Conservation (phyloP, 2,888 invertebrate species). For the Pristionchus arcanus region DNA sequence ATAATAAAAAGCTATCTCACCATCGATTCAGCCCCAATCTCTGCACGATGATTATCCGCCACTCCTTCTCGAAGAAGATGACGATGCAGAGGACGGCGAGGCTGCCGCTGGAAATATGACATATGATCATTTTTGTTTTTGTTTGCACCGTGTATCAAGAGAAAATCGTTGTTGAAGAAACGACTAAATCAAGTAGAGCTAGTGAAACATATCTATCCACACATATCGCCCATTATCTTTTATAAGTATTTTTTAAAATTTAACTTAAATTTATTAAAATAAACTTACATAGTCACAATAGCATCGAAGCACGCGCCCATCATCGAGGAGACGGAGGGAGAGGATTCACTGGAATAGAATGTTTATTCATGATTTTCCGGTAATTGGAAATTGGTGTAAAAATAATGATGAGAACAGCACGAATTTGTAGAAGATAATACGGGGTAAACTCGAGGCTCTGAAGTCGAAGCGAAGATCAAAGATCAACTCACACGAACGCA, state of each 20-base stretch:
- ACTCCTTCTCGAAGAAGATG: conserved; percentile 24
- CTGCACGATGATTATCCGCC: neutral
- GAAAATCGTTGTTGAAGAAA: neutral
- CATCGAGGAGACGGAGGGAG: neutral
- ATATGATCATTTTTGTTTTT: neutral
- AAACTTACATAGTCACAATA: neutral
- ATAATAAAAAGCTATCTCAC: no score
- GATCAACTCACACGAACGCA: neutral
- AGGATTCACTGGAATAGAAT: neutral
- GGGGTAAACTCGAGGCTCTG: no score
- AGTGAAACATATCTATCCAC: neutral
- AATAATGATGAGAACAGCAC: neutral
- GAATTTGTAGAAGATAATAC: no score
- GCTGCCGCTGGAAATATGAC: neutral
- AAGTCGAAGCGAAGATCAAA: neutral
- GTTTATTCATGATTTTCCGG: neutral
- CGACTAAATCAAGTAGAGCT: neutral
- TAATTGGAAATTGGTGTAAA: neutral
- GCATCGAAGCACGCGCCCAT: conserved; percentile 29
- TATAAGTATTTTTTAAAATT: no score
- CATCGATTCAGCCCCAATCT: conserved; percentile 3
- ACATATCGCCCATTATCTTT: no score
- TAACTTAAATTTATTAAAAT: no score
- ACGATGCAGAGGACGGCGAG: conserved; percentile 15
- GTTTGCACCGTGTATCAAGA: neutral